Percentiles rank a stretch among this genome's conserved stretches.
Conservation (phyloP, 1,140 invertebrate species). For the Neotoxoptera formosana region DNA sequence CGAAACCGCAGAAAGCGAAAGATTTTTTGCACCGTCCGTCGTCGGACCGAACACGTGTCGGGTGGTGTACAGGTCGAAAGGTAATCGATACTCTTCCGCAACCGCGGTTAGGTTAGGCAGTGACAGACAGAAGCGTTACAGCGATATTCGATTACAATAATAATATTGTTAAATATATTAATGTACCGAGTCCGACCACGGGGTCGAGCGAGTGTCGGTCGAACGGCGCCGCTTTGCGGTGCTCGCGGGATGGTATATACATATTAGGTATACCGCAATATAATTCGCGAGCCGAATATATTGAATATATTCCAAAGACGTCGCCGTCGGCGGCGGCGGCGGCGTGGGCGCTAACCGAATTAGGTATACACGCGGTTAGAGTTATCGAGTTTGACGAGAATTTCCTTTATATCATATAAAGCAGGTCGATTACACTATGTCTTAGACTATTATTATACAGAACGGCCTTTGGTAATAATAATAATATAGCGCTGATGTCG, state of each 20-base stretch:
- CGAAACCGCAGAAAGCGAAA: not conserved
- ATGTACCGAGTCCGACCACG: not conserved
- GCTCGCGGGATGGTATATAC: too few relatives aligned
- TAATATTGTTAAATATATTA: not conserved
- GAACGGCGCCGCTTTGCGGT: not conserved
- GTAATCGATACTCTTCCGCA: not conserved
- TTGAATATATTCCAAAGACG: not conserved
- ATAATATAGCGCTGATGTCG: not conserved
- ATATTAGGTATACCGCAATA: too few relatives aligned
- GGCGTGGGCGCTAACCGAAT: not conserved
- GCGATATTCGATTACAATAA: not conserved
- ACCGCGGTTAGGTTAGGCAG: not conserved
- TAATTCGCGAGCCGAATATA: not conserved
- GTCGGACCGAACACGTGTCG: not conserved
- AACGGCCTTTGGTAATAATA: not conserved
- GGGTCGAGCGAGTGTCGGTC: not conserved
- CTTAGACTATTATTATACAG: not conserved
- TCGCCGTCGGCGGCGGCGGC: too few relatives aligned
- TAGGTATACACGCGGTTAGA: not conserved
- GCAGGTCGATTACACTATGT: not conserved
- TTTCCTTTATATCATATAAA: not conserved
- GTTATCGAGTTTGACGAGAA: not conserved
- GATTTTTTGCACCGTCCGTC: not conserved
- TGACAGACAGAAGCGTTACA: not conserved
- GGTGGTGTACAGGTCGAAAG: too few relatives aligned